Percentiles rank a stretch among this genome's conserved stretches.
Evolutionary conservation across 2,797 vertebrate genomes (phyloP).

Genomic region (Furcifer pardalis): DNA sequence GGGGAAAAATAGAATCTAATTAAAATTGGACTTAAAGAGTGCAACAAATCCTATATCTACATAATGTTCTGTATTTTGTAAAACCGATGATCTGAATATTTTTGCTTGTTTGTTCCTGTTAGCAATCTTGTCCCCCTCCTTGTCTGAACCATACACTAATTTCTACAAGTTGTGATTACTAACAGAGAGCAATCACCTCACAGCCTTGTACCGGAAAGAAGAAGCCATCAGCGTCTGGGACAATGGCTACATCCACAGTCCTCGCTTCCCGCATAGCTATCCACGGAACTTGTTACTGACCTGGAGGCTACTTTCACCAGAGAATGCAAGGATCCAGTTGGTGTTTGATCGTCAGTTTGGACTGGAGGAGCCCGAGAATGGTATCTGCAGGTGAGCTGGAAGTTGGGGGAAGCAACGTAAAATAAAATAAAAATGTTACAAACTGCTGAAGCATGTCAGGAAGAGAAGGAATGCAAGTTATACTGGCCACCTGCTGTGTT

Average conservation of each 20-base stretch:
- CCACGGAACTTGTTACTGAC: slow-evolving; percentile 93
- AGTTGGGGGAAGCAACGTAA: background rate
- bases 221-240: slow-evolving; percentile 86
- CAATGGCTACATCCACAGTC: slow-evolving; percentile 88
- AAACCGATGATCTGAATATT: slow-evolving; percentile 42
- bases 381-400: slow-evolving; percentile 88
- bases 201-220: slow-evolving; percentile 94
- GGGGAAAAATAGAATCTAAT: background rate
- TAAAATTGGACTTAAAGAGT: background rate
- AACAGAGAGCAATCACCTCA: slow-evolving; percentile 93
- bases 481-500: no score
- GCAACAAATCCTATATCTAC: slow-evolving; percentile 34
- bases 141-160: slow-evolving; percentile 84
- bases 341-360: slow-evolving; percentile 92
- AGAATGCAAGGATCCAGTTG: slow-evolving; percentile 88
- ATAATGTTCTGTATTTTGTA: slow-evolving; percentile 58
- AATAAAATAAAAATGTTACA: background rate
- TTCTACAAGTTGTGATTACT: slow-evolving; percentile 90
- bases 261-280: slow-evolving; percentile 93
- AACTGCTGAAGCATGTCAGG: background rate
- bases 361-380: slow-evolving; percentile 93
- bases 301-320: slow-evolving; percentile 88
- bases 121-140: slow-evolving; percentile 69
- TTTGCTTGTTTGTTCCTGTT: slow-evolving; percentile 51
- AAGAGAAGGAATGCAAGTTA: no score